Evolutionary conservation across 2,113 vertebrate genomes (phyloP).

Genomic region (Lonchura striata): DNA sequence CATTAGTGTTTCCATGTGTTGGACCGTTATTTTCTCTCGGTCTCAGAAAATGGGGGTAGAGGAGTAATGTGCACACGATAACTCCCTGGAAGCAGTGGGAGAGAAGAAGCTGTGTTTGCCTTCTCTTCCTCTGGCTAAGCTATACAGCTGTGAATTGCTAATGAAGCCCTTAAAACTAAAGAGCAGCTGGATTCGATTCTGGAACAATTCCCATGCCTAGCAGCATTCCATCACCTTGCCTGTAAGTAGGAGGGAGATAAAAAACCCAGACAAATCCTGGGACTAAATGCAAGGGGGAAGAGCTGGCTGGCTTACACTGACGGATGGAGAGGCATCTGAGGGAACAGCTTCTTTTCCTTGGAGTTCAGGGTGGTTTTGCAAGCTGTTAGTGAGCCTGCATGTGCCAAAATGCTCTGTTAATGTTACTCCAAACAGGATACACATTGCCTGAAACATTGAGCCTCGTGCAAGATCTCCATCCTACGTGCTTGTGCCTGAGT

Average conservation of each 20-base stretch:
- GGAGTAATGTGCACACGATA: background rate
- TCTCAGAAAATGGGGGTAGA: background rate
- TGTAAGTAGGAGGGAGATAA: background rate
- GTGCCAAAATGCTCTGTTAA: slow-evolving; percentile 25
- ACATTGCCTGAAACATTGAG: background rate
- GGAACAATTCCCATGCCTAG: background rate
- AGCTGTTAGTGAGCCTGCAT: background rate
- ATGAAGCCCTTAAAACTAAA: background rate
- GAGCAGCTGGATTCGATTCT: background rate
- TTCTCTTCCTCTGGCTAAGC: background rate
- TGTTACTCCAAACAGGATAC: slow-evolving; percentile 18
- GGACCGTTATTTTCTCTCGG: background rate
- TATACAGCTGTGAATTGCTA: background rate
- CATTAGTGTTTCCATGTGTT: background rate
- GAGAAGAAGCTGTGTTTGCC: background rate
- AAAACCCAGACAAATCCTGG: background rate
- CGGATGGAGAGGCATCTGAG: background rate
- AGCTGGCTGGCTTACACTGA: background rate
- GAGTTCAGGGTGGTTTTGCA: background rate
- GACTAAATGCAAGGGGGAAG: background rate
- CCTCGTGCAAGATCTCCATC: background rate
- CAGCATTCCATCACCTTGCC: background rate
- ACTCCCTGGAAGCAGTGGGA: background rate
- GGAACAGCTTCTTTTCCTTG: slow-evolving; percentile 19
- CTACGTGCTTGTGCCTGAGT: background rate